A percentile compares a stretch with the other conserved stretches of the same genome.
Evolutionary conservation across 2,797 vertebrate genomes (phyloP).

Genomic region (Acipenser oxyrinchus): DNA sequence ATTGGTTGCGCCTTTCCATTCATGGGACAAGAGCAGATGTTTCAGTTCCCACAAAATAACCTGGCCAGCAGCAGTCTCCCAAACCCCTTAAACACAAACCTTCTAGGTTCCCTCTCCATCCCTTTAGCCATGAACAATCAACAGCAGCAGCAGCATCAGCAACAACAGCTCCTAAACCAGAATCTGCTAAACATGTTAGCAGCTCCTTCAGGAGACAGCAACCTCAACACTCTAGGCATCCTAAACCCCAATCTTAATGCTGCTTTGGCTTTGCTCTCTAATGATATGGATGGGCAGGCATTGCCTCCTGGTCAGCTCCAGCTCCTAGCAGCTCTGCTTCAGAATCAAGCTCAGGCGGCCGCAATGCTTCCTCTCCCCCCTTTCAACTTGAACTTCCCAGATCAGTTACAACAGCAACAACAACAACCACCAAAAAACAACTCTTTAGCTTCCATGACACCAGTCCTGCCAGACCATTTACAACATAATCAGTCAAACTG

Average conservation of each 20-base stretch:
- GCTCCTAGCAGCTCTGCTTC: constrained; percentile 62
- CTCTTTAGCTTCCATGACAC: constrained; percentile 50
- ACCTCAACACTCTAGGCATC: constrained; percentile 64
- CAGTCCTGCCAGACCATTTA: constrained; percentile 53
- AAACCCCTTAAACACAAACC: constrained; percentile 65
- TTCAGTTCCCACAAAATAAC: constrained; percentile 63
- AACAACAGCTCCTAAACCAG: constrained; percentile 66
- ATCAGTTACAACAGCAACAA: constrained; percentile 51
- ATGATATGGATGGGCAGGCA: constrained; percentile 62
- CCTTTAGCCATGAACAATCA: constrained; percentile 66
- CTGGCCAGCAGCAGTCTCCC: constrained; percentile 60
- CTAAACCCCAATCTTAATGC: constrained; percentile 63
- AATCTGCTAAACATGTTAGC: constrained; percentile 69
- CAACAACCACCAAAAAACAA: constrained; percentile 48
- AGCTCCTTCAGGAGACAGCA: constrained; percentile 70
- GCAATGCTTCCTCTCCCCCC: constrained; percentile 61
- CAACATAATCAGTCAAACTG: constrained; percentile 53
- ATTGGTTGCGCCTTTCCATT: constrained; percentile 59
- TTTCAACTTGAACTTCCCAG: constrained; percentile 64
- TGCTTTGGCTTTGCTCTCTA: constrained; percentile 61
- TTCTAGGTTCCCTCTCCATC: constrained; percentile 63
- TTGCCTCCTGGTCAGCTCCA: constrained; percentile 64
- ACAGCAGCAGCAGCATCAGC: constrained; percentile 37
- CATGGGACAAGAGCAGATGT: constrained; percentile 55
- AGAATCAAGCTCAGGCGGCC: constrained; percentile 64